These are phyloP conservation scores for Electrona antarctica DNA, from an alignment of 2,113 vertebrate genomes.

Conservation along the genomic window DNA sequence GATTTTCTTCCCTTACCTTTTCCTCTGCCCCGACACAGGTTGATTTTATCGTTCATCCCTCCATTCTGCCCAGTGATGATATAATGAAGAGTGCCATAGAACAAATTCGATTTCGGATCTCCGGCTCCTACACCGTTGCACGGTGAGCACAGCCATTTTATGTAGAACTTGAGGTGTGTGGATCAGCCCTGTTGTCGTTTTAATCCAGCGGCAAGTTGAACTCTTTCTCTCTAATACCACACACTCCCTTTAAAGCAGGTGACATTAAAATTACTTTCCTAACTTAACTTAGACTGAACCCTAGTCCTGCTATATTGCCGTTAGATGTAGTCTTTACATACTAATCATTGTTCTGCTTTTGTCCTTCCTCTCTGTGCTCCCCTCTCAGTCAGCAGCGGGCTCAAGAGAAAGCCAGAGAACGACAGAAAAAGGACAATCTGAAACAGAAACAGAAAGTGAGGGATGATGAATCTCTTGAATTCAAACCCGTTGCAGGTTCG, in stretches of 20 bases:
- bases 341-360: neutral
- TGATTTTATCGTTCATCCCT: conserved; percentile 92
- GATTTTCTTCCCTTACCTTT: neutral
- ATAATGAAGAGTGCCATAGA: conserved; percentile 88
- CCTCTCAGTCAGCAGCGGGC: conserved; percentile 62
- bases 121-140: conserved; percentile 83
- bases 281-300: too few species aligned
- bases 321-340: too few species aligned
- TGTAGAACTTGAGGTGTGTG: neutral
- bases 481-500: conserved; percentile 84
- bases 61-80: conserved; percentile 86
- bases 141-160: conserved; percentile 77
- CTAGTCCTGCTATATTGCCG: too few species aligned
- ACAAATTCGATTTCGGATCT: conserved; percentile 93
- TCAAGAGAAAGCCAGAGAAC: conserved; percentile 45
- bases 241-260: too few species aligned
- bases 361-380: neutral
- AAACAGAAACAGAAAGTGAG: neutral
- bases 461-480: conserved; percentile 68
- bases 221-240: too few species aligned
- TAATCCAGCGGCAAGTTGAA: too few species aligned
- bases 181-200: too few species aligned
- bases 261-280: too few species aligned
- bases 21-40: conserved; percentile 73
- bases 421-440: conserved; percentile 74